Evolutionary conservation across 2,888 invertebrate genomes (phyloP), one percentile per base, ranked within the genome.

Genomic region (Caenorhabditis uteleia): DNA sequence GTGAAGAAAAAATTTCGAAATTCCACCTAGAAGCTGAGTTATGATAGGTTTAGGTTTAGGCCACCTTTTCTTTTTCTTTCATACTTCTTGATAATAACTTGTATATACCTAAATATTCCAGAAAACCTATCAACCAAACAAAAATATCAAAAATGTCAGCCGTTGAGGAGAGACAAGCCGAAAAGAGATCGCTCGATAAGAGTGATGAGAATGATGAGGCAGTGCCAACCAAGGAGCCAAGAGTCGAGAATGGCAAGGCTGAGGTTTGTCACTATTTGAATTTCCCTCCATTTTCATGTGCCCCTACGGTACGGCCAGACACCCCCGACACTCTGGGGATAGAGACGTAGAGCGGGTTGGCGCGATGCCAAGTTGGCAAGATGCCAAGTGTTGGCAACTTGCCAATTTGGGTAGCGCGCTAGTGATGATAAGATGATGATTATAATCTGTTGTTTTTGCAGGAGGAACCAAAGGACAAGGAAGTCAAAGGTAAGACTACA

Each of bases 141-240:
- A n/a, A n/a, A n/a, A n/a, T n/a, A n/a, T n/a, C 49, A 49, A 67
- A 33, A 20, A 72, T 72, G 72, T 62, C 62, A 39, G 72, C 72
- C 46, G 72, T 72, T 51, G 71, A 71, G 56, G 72, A 72, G 55
- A 72, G 72, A 61, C 64, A 66, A 57, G 49, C 72, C 40, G 72
- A 72, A 48, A 72, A 72, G 58, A 44, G 72, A 58, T 42, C 60
- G 20, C 60, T 64, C 40, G 68, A 72, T 43, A 70, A 70, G 46
- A 64, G 68, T 44, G 68, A 68, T 33, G 72, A 72, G 42, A 68
- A 72, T 49, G 68, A 72, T 29, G 66, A 66, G 10, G 68, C 54
- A 45, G 71, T 68, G 26, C 44, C 59, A 33, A 45, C 67, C 55
- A 72, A 72, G 61, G 72, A 72, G 27, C 58, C 72, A n/a, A 59